Conservation (phyloP, 1,140 invertebrate species). For the Apis cerana region DNA sequence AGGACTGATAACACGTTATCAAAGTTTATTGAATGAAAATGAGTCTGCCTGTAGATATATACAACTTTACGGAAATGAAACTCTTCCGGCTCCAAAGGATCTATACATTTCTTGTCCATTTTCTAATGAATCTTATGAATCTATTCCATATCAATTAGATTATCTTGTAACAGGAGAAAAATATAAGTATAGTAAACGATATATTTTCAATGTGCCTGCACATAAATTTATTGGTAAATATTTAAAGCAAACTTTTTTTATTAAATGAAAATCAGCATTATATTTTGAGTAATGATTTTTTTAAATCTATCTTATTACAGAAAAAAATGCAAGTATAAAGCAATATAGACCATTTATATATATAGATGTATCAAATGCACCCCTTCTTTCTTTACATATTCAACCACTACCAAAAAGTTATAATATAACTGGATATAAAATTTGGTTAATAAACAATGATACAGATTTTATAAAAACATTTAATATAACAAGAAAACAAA, state of each 20-base stretch:
- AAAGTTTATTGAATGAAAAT: constrained; percentile 62
- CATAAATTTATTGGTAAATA: constrained; percentile 71
- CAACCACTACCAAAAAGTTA: constrained; percentile 71
- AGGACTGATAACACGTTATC: constrained; percentile 73
- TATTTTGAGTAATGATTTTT: not conserved
- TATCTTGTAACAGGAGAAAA: constrained; percentile 62
- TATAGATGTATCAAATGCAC: constrained; percentile 70
- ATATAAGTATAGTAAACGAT: constrained; percentile 73
- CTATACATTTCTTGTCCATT: constrained; percentile 75
- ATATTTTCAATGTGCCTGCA: constrained; percentile 73
- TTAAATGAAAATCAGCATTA: not conserved
- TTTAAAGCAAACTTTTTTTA: not conserved
- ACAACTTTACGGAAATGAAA: constrained; percentile 56
- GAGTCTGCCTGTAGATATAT: constrained; percentile 66
- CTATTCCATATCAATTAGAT: constrained; percentile 69
- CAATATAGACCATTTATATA: constrained; percentile 74
- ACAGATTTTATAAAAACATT: constrained; percentile 58
- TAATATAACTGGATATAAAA: constrained; percentile 72
- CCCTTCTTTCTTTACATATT: constrained; percentile 67
- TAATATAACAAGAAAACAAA: constrained; percentile 5
- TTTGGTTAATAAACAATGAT: constrained; percentile 73
- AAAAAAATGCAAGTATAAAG: constrained; percentile 55
- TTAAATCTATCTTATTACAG: constrained; percentile 42
- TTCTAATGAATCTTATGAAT: constrained; percentile 66
- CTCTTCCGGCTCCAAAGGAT: constrained; percentile 40